A percentile compares a stretch with the other conserved stretches of the same genome.
Evolutionary conservation across 2,113 vertebrate genomes (phyloP).

Genomic region (Neofelis nebulosa): DNA sequence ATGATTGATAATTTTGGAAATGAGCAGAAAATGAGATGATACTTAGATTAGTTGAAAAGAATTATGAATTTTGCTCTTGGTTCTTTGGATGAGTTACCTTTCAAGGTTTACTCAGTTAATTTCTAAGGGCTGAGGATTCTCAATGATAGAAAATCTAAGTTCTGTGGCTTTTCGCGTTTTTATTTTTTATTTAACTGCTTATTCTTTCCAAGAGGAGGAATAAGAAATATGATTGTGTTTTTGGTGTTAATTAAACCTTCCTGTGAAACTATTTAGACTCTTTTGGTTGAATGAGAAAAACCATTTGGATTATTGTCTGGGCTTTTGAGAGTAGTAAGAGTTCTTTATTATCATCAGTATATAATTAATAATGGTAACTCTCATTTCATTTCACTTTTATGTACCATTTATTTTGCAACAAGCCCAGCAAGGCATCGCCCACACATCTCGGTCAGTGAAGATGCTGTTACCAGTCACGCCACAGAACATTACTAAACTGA

Average conservation of each 20-base stretch:
- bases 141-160: background rate
- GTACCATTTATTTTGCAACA: background rate
- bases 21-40: background rate
- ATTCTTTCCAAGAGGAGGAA: background rate
- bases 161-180: constrained; percentile 12
- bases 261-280: background rate
- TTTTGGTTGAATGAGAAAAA: background rate
- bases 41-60: background rate
- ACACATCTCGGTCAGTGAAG: background rate
- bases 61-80: constrained; percentile 4
- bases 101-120: constrained; percentile 2
- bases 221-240: constrained; percentile 15
- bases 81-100: constrained; percentile 19
- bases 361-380: background rate
- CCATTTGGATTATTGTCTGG: background rate
- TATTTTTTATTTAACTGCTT: constrained; percentile 17
- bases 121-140: background rate
- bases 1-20: background rate
- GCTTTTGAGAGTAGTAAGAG: background rate
- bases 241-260: constrained; percentile 35
- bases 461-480: background rate
- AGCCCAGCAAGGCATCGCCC: background rate
- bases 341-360: constrained; percentile 9
- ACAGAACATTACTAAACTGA: background rate
- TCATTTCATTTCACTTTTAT: background rate